Conservation (phyloP, 2,113 vertebrate species). For the Microcebus griseorufus region DNA sequence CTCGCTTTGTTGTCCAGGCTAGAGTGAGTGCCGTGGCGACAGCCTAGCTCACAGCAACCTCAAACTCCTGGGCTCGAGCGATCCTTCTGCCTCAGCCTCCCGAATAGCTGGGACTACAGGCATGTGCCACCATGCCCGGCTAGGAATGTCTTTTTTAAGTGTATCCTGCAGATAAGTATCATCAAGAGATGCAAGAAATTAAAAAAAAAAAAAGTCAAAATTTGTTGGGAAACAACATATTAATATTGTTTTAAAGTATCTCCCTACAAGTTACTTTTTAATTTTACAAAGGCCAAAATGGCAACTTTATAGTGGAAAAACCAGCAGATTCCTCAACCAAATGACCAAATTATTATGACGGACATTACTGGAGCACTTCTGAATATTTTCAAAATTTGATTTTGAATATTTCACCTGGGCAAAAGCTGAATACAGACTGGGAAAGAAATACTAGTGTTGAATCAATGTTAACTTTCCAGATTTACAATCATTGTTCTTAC, state of each 20-base stretch:
- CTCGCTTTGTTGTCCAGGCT: no score
- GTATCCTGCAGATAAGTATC: neutral
- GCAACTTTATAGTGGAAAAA: neutral
- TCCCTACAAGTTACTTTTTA: neutral
- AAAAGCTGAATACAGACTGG: conserved; percentile 14
- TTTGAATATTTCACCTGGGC: neutral
- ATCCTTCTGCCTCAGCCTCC: no score
- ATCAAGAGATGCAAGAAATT: neutral
- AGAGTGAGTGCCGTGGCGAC: no score
- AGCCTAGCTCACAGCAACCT: no score
- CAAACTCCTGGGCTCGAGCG: no score
- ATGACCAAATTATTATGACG: neutral
- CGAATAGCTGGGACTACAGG: no score
- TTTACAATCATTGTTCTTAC: conserved; percentile 11
- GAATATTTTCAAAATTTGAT: neutral
- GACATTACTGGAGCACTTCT: neutral
- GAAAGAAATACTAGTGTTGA: neutral
- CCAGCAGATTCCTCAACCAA: neutral
- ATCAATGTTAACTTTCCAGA: neutral
- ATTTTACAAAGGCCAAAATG: neutral
- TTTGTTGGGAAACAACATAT: neutral
- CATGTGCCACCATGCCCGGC: no score
- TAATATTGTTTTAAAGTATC: neutral
- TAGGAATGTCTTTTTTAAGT: neutral
- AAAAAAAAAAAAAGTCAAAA: neutral